Percentiles rank a stretch among this genome's conserved stretches.
Conservation (phyloP, 2,888 invertebrate species). For the Aquatica leii region DNA sequence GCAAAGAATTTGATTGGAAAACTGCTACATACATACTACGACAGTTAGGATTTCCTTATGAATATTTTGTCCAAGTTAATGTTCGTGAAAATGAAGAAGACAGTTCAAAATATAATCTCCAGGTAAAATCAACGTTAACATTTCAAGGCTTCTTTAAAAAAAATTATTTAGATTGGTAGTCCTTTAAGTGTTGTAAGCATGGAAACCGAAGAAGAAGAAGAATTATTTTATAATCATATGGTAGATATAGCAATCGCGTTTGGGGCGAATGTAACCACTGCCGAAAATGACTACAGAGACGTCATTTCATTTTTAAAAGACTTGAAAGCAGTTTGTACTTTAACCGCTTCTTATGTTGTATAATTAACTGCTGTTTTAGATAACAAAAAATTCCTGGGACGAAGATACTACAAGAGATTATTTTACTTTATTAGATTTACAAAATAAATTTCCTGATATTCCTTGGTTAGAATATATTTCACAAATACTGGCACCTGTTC, state of each 20-base stretch:
- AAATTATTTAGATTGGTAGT: slow-evolving; percentile 6
- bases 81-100: slow-evolving; percentile 47
- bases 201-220: slow-evolving; percentile 4
- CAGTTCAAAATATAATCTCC: slow-evolving; percentile 49
- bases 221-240: slow-evolving; percentile 45
- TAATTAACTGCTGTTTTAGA: too few species aligned
- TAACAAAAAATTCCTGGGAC: slow-evolving; percentile 11
- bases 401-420: slow-evolving; percentile 21
- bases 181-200: neutral
- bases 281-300: slow-evolving; percentile 49
- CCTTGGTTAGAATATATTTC: slow-evolving; percentile 54
- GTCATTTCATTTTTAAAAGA: slow-evolving; percentile 51
- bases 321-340: slow-evolving; percentile 49
- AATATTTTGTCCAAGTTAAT: slow-evolving; percentile 51
- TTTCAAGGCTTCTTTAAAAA: slow-evolving; percentile 9
- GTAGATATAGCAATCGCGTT: slow-evolving; percentile 51
- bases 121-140: slow-evolving; percentile 45
- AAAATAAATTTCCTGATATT: slow-evolving; percentile 58
- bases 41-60: slow-evolving; percentile 51
- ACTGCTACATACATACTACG: slow-evolving; percentile 51
- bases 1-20: slow-evolving; percentile 55
- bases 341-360: too few species aligned
- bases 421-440: slow-evolving; percentile 63
- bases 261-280: slow-evolving; percentile 48
- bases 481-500: slow-evolving; percentile 46